Base-by-base conservation (phyloP, 2,797 vertebrate species). In the Rhinogobio ventralis region DNA sequence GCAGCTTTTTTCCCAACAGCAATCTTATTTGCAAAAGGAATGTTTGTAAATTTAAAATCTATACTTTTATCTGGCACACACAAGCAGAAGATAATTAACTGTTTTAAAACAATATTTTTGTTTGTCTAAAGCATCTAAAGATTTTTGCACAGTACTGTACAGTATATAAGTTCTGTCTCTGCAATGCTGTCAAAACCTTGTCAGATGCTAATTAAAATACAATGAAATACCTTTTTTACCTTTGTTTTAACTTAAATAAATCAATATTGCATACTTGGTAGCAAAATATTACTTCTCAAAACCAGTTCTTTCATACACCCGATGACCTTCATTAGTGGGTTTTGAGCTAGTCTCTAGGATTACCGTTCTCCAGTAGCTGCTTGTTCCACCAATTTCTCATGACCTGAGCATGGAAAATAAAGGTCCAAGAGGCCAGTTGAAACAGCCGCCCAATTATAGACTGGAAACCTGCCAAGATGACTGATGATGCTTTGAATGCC, bases 391-490 rank as follows among this genome's bases (percentile, higher is more conserved):
- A 7, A 15, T 72, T 71, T 84, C 75, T 71, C 39, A 84, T 79
- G 73, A 79, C 83, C 83, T 28, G 36, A 81, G 10, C 49, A 55
- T 30, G 30, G 51, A 84, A 78, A 62, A 69, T 33, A 64, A 60
- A 60, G 66, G 62, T 71, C 28, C n/a, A 5, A 49, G 67, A 79
- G 76, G 62, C 64, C 51, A 60, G 28, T 81, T 46, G 67, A 39
- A 25, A 55, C 36, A 46, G 9, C 57, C 17, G 19, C 67, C 81
- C 85, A 83, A 83, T 86, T 86, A 86, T 80, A 57, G 51, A 73
- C 68, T 75, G 57, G 67, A 73, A 72, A 79, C 17, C 67, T 80
- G 85, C 60, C 81, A 83, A 62, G 25, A 75, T 79, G 81, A 86
- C 60, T 71, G 81, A 83, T 86, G 81, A 45, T 67, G 62, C 45